A percentile compares a stretch with the other conserved stretches of the same genome.
These are phyloP conservation scores for Drosophila mauritiana DNA, from an alignment of 1,140 invertebrate genomes.

Conservation along the genomic window DNA sequence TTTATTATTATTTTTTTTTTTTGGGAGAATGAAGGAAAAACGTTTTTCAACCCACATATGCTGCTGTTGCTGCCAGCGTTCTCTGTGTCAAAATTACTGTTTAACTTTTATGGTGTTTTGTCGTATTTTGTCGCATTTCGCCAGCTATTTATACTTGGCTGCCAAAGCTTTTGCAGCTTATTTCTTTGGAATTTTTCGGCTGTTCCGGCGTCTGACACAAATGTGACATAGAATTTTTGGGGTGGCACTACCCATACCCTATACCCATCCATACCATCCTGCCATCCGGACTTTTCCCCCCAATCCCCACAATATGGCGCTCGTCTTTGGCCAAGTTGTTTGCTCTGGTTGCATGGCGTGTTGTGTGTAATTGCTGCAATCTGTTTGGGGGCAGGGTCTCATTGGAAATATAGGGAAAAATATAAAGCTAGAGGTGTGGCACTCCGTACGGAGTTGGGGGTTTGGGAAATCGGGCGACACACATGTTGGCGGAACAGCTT, in stretches of 20 bases:
- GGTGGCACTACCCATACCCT: constrained; percentile 28
- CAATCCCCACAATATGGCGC: constrained; percentile 62
- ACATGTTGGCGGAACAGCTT: constrained; percentile 80
- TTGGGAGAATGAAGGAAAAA: constrained; percentile 7
- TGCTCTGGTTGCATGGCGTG: constrained; percentile 63
- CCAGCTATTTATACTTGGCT: constrained; percentile 66
- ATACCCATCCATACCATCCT: neutral
- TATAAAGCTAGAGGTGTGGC: constrained; percentile 31
- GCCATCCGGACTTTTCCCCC: neutral
- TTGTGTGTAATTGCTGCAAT: constrained; percentile 80
- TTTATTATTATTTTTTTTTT: constrained; percentile 35
- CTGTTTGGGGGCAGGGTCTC: constrained; percentile 49
- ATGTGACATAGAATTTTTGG: constrained; percentile 73
- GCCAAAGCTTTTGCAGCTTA: constrained; percentile 67
- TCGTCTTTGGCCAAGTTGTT: constrained; percentile 59
- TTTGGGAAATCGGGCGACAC: constrained; percentile 42
- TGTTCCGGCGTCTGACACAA: constrained; percentile 69
- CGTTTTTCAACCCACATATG: constrained; percentile 58
- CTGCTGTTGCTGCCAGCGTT: constrained; percentile 43
- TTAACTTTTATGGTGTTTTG: constrained; percentile 79
- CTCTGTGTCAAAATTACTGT: constrained; percentile 76
- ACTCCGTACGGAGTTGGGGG: constrained; percentile 14
- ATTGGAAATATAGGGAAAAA: constrained; percentile 22
- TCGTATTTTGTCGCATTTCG: constrained; percentile 67
- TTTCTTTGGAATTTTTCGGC: constrained; percentile 78